Base-by-base conservation (phyloP, 2,888 invertebrate genomes). In the Halictus quadricinctus region DNA sequence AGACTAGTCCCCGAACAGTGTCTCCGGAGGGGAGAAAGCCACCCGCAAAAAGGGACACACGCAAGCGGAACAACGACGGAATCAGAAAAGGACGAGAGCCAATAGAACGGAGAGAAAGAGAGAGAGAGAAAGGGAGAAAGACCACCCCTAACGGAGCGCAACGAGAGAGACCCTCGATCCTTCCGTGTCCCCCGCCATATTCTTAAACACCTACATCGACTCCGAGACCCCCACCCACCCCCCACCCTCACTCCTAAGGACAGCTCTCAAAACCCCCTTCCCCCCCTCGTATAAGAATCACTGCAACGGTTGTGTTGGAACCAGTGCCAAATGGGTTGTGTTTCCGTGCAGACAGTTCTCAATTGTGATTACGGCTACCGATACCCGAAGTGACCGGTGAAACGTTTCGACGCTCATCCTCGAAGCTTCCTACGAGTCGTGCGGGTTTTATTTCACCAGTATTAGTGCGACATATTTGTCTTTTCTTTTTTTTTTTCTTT, bases 311-410 rank as follows among this genome's bases (percentile, higher is more conserved):
- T 91, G 93, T 92, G 91, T 90, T 90, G 91, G 90, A 90, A 93
- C 88, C 94, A 94, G 94, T 94, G 93, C 90, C 91, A 91, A 92
- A 91, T 91, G 91, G 91, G 91, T 93, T 91, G 93, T 92, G 93
- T 91, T 92, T 92, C 92, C 90, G 92, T 92, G 91, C 90, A 91
- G 91, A 92, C 91, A 87, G 85, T 89, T 90, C 89, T 81, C 85
- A 81, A 85, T 78, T 88, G 84, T 86, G 81, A 84, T 76, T 74
- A 79, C 76, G 64, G n/a, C 36, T 64, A 18, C 64, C 79, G 58
- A 79, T 83, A 76, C 69, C 4, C 69, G 36, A 80, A 41, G 72
- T 79, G 72, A 74, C 75, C 79, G 60, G 64, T 66, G 72, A 74
- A 74, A 72, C 25, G 36, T 76, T 64, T 60, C 48, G 15, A 70